Evolutionary conservation across 2,888 invertebrate species (phyloP).

Genomic region (Chrysomela aeneicollis): DNA sequence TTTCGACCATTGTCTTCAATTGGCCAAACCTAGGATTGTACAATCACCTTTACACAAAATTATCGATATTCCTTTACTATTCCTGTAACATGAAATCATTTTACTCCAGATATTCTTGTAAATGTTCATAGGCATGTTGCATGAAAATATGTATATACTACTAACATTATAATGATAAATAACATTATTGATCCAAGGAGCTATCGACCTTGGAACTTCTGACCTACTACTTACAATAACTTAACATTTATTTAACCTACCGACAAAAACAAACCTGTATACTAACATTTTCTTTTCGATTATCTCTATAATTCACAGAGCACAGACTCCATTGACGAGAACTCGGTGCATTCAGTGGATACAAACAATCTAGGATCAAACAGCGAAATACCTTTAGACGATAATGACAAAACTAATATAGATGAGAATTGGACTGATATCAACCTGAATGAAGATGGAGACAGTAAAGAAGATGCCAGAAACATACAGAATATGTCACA

Average conservation of each 20-base stretch:
- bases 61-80: too few relatives aligned
- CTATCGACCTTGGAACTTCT: too few relatives aligned
- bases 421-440: slow-evolving; percentile 95
- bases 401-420: slow-evolving; percentile 73
- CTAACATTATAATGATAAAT: background rate
- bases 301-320: slow-evolving; percentile 66
- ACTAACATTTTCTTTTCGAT: background rate
- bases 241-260: too few relatives aligned
- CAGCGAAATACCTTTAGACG: slow-evolving; percentile 74
- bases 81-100: background rate
- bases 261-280: too few relatives aligned
- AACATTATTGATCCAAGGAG: too few relatives aligned
- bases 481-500: slow-evolving; percentile 68
- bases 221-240: too few relatives aligned
- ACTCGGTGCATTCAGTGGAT: slow-evolving; percentile 77
- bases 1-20: too few relatives aligned
- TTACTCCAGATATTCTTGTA: background rate
- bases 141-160: background rate
- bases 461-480: slow-evolving; percentile 64
- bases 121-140: background rate
- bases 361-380: slow-evolving; percentile 77
- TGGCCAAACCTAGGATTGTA: too few relatives aligned
- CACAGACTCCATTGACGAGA: slow-evolving; percentile 85
- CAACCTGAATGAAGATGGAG: slow-evolving; percentile 85
- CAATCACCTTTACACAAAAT: too few relatives aligned